Base-by-base conservation (phyloP, 2,888 invertebrate species). In the Caenorhabditis uteleia region DNA sequence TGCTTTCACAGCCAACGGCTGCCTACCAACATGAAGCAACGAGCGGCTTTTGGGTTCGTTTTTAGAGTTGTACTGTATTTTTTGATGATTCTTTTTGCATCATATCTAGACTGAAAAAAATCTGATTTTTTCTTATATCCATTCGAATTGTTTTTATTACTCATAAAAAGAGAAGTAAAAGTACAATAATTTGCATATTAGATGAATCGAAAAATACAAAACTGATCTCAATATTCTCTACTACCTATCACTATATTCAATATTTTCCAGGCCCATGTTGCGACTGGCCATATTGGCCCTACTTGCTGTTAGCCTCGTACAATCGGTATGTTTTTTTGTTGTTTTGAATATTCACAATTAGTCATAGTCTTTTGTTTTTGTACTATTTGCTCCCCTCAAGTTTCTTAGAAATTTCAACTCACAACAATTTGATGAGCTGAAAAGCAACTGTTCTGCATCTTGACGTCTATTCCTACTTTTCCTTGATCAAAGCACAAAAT, bases 191-290 rank as follows among this genome's bases (percentile, higher is more conserved):
- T n/a, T n/a, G n/a, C n/a, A n/a, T n/a, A n/a, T n/a, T n/a, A n/a
- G n/a, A n/a, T n/a, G n/a, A n/a, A n/a, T n/a, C n/a, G n/a, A n/a
- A n/a, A n/a, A n/a, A n/a, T n/a, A n/a, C n/a, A n/a, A n/a, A 42
- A 16, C 16, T 42, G 18, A 45, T 16, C 23, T 39, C 2, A 3
- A 20, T 21, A 26, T 21, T 26, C 14, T 2, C 16, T 26, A 27
- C 1, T n/a, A 0, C 14, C 16, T 5, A 16, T 16, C n/a, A 3
- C 26, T 8, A 29, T 7, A 16, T 33, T 0, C 14, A 29, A 20
- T 25, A 3, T 42, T 25, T 55, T 59, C 45, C 67, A 70, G 70
- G 70, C 68, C 61, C 27, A 38, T 70, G 50, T 61, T 70, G 59
- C 68, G 57, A 29, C 51, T 70, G 53, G 61, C 65, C 45, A 40